A percentile compares a stretch with the other conserved stretches of the same genome.
phyloP scores from a whole-genome alignment of 2,888 invertebrate species.

The Cenopis cana region DNA sequence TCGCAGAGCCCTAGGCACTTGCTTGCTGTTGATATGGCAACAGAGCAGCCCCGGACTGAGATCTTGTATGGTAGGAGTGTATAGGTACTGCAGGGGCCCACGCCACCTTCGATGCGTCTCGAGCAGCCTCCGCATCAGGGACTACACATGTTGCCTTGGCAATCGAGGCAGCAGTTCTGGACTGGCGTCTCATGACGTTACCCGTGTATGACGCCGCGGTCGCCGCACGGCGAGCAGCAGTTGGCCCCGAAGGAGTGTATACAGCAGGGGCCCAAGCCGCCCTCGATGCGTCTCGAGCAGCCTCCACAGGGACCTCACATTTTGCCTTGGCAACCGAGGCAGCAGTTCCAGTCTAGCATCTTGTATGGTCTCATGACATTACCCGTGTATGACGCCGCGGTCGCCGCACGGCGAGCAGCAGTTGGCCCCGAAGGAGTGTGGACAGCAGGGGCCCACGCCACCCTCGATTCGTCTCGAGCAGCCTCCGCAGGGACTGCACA shows the following conservation, averaged over 20 bases:
- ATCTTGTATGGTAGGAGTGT: constrained; percentile 50
- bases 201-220: constrained; percentile 68
- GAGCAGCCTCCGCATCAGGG: constrained; percentile 66
- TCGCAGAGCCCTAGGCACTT: too few relatives aligned
- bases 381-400: constrained; percentile 69
- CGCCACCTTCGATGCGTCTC: constrained; percentile 53
- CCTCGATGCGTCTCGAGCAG: constrained; percentile 55
- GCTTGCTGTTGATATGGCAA: neutral
- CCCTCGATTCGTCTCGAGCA: constrained; percentile 54
- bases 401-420: constrained; percentile 65
- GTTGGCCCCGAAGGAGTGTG: constrained; percentile 60
- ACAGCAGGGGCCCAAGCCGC: constrained; percentile 65
- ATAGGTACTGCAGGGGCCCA: constrained; percentile 71
- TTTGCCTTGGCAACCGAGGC: constrained; percentile 71
- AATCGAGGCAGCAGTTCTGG: neutral
- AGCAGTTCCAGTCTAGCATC: constrained; percentile 46
- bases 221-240: constrained; percentile 63
- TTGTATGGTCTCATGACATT: constrained; percentile 26
- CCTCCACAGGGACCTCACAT: constrained; percentile 69
- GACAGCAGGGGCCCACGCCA: constrained; percentile 66
- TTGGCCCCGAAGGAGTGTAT: constrained; percentile 61
- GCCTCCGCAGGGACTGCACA: constrained; percentile 68
- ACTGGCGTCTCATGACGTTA: constrained; percentile 46
- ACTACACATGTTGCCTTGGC: constrained; percentile 51
- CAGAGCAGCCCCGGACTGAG: too few relatives aligned